Conservation (phyloP, 2,888 invertebrate genomes). For the Nomada lathburiana region DNA sequence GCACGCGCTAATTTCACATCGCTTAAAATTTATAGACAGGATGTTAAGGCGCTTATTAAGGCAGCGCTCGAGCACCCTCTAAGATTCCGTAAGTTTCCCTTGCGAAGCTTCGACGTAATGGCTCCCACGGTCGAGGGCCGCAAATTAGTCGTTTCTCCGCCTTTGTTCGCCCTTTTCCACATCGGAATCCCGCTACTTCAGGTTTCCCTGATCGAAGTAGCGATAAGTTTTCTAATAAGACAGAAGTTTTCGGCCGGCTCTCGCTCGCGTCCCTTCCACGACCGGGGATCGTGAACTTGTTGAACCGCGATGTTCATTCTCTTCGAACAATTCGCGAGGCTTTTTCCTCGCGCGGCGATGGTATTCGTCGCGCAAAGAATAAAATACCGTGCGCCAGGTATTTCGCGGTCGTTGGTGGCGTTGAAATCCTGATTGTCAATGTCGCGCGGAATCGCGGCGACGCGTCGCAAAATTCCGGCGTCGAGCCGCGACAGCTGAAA, state of each 20-base stretch:
- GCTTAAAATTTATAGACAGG: conserved; percentile 79
- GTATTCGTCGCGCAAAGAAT: too few relatives aligned
- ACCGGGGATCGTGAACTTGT: conserved; percentile 5
- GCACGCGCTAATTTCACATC: conserved; percentile 78
- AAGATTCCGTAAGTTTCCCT: conserved; percentile 72
- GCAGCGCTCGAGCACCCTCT: conserved; percentile 63
- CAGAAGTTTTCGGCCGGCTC: conserved; percentile 65
- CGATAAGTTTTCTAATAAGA: conserved; percentile 78
- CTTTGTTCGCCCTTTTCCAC: conserved; percentile 1
- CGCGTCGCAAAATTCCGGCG: conserved; percentile 41
- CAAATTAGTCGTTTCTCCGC: conserved; percentile 49
- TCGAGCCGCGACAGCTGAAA: conserved; percentile 14
- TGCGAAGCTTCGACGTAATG: conserved; percentile 67
- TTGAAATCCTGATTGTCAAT: conserved; percentile 16
- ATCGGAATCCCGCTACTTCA: conserved; percentile 22
- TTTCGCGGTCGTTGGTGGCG: conserved; percentile 31
- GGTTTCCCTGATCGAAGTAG: conserved; percentile 72
- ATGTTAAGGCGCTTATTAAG: conserved; percentile 80
- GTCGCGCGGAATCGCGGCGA: conserved; percentile 14
- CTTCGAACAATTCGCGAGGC: too few relatives aligned
- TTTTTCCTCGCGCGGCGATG: background rate
- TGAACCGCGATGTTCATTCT: background rate
- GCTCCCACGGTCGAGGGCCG: conserved; percentile 47
- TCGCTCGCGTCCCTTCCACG: background rate
- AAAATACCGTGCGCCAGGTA: too few relatives aligned